phyloP scores from a whole-genome alignment of 1,140 invertebrate genomes.

The Xylocopa sonorina region DNA sequence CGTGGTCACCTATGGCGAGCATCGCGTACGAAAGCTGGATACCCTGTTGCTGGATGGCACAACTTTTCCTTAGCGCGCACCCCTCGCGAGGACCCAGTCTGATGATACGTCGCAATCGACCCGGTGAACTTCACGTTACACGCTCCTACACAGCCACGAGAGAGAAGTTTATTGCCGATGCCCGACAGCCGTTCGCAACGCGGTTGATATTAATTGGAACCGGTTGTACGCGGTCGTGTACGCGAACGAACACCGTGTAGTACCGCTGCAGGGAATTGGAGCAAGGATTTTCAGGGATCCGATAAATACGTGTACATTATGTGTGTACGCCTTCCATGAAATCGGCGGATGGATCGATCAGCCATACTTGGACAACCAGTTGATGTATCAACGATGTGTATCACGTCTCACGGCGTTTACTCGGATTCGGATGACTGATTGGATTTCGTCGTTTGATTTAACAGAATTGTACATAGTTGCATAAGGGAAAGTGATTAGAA shows the following conservation, averaged over 20 bases:
- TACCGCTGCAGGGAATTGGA: background rate
- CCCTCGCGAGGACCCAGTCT: background rate
- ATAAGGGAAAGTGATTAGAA: background rate
- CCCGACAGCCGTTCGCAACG: background rate
- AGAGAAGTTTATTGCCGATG: conserved; percentile 7
- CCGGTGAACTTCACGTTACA: conserved; percentile 15
- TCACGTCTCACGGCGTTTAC: background rate
- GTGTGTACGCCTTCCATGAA: too few relatives aligned
- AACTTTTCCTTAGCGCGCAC: too few relatives aligned
- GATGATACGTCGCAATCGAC: conserved; percentile 33
- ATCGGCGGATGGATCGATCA: background rate
- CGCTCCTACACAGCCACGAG: background rate
- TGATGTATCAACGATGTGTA: background rate
- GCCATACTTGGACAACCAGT: too few relatives aligned
- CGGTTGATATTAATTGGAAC: conserved; percentile 13
- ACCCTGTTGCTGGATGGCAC: too few relatives aligned
- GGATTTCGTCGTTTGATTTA: background rate
- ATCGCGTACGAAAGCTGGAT: too few relatives aligned
- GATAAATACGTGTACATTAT: background rate
- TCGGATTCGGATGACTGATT: background rate
- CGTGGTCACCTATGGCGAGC: too few relatives aligned
- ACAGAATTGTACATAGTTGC: background rate
- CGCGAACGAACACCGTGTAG: background rate
- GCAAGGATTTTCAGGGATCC: background rate
- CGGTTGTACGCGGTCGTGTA: conserved; percentile 22